These are phyloP conservation scores for Calonectris borealis DNA, from an alignment of 2,113 vertebrate genomes.

Conservation along the genomic window DNA sequence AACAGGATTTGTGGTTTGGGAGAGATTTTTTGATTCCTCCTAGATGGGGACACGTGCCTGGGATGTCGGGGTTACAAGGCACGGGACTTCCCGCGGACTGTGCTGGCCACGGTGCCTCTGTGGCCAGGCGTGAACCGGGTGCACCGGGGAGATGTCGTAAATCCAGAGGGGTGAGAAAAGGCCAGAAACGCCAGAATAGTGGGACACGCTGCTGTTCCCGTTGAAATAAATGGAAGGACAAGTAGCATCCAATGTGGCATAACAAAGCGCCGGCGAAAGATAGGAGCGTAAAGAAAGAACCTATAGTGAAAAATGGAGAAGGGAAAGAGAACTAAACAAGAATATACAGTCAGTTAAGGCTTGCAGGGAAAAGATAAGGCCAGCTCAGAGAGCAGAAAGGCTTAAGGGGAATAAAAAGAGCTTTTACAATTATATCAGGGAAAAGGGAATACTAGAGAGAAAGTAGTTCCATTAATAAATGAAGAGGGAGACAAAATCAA, in stretches of 20 bases:
- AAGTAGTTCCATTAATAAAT: constrained; percentile 76
- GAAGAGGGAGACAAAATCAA: constrained; percentile 77
- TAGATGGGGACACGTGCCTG: fast-evolving
- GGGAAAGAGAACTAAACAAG: constrained; percentile 62
- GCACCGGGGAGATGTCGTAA: neutral
- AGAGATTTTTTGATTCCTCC: neutral
- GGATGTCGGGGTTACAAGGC: neutral
- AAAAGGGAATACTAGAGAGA: constrained; percentile 74
- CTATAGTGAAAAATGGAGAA: constrained; percentile 61
- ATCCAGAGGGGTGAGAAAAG: neutral
- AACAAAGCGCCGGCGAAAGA: constrained; percentile 29
- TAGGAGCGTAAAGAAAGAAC: constrained; percentile 49
- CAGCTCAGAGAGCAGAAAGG: constrained; percentile 69
- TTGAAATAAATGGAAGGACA: constrained; percentile 49
- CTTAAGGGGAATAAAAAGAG: constrained; percentile 69
- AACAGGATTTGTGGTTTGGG: neutral
- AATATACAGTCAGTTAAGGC: constrained; percentile 67
- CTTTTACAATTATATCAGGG: constrained; percentile 75
- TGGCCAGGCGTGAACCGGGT: fast-evolving
- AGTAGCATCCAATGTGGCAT: constrained; percentile 54
- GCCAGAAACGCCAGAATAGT: neutral
- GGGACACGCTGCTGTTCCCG: neutral
- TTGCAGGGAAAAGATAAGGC: constrained; percentile 70
- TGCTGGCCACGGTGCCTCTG: fast-evolving
- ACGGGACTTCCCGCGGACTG: neutral